Evolutionary conservation across 2,888 invertebrate genomes (phyloP).

Genomic region (Cheiracanthium punctorium): DNA sequence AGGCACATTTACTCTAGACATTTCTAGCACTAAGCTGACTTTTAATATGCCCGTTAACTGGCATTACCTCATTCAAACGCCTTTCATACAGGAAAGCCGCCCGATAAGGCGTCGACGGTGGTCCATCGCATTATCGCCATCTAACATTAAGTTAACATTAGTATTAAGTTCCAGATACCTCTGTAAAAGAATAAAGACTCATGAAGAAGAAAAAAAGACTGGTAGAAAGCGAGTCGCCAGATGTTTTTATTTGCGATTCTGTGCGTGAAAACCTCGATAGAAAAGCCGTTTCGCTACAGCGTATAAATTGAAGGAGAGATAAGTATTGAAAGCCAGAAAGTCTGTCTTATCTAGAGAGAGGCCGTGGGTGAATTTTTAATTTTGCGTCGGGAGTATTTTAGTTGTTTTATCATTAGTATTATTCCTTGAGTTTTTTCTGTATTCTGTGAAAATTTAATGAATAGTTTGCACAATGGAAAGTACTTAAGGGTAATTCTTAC

Average conservation of each 20-base stretch:
- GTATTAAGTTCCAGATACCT: background rate
- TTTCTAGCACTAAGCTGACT: background rate
- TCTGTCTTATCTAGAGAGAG: background rate
- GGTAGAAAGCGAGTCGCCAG: background rate
- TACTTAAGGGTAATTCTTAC: too few relatives aligned
- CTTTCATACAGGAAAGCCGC: background rate
- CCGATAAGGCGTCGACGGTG: background rate
- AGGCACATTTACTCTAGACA: background rate
- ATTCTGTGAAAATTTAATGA: too few relatives aligned
- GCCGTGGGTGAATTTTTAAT: background rate
- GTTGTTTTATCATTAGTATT: too few relatives aligned
- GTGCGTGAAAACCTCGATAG: background rate
- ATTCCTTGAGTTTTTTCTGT: too few relatives aligned
- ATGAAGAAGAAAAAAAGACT: background rate
- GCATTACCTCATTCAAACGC: background rate
- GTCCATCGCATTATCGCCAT: background rate
- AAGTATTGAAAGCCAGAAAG: background rate
- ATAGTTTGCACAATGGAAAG: too few relatives aligned
- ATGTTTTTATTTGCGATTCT: background rate
- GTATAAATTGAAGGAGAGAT: background rate
- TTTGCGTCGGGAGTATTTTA: too few relatives aligned
- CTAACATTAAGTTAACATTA: background rate
- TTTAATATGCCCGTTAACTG: background rate
- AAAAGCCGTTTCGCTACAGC: background rate
- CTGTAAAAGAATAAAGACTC: background rate